Percentiles rank a stretch among this genome's conserved stretches.
phyloP scores from a whole-genome alignment of 2,888 invertebrate genomes.

The Halocaridina rubra region DNA sequence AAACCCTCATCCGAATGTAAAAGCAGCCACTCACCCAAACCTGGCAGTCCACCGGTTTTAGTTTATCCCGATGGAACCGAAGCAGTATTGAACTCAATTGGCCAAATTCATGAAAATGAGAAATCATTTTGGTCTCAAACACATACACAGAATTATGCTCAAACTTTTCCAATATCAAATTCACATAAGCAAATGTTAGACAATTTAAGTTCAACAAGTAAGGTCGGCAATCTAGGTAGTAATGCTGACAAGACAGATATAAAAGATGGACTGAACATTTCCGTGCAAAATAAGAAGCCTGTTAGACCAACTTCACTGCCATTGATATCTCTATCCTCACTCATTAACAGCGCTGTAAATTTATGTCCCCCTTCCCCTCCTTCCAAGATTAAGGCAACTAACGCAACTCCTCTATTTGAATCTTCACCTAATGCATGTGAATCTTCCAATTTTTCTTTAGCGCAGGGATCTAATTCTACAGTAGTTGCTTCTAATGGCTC shows the following conservation, averaged over 20 bases:
- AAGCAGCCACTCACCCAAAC: conserved; percentile 10
- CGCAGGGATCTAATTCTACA: neutral
- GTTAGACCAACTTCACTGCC: conserved; percentile 42
- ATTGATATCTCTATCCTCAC: conserved; percentile 30
- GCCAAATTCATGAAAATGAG: neutral
- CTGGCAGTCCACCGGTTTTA: conserved; percentile 42
- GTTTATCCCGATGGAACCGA: conserved; percentile 29
- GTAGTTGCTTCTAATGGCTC: neutral
- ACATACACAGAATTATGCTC: neutral
- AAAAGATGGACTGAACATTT: neutral
- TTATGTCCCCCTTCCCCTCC: neutral
- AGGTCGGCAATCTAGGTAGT: too few species aligned
- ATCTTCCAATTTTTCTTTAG: neutral
- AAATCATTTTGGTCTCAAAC: neutral
- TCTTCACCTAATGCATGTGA: neutral
- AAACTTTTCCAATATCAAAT: neutral
- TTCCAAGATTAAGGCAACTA: too few species aligned
- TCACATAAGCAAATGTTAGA: neutral
- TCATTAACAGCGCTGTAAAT: neutral
- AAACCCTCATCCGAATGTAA: neutral
- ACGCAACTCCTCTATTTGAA: neutral
- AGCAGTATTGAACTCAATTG: neutral
- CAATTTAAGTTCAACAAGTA: neutral
- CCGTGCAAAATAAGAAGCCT: conserved; percentile 3
- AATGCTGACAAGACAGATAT: neutral